These are phyloP conservation scores for Drosophila guanche DNA, from an alignment of 1,140 invertebrate genomes.

Conservation along the genomic window DNA sequence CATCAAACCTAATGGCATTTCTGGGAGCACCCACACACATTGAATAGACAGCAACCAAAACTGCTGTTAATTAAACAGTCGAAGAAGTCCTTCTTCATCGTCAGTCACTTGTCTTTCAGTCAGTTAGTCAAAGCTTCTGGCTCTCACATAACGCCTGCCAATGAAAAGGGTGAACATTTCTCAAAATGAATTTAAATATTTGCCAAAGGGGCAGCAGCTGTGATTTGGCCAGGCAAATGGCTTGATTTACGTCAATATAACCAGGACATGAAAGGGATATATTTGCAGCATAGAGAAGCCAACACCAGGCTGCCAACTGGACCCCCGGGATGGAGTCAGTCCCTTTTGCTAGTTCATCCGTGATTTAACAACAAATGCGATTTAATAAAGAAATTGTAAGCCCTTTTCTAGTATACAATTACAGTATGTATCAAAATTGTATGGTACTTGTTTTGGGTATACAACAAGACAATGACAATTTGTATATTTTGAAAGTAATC, in stretches of 20 bases:
- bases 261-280: constrained; percentile 53
- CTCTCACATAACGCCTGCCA: constrained; percentile 30
- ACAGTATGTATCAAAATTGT: constrained; percentile 17
- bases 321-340: constrained; percentile 22
- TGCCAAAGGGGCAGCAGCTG: constrained; percentile 46
- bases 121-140: constrained; percentile 8
- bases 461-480: neutral
- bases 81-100: constrained; percentile 7
- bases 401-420: constrained; percentile 33
- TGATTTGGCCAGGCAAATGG: constrained; percentile 58
- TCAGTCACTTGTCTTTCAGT: constrained; percentile 13
- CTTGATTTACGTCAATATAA: constrained; percentile 71
- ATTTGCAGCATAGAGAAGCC: constrained; percentile 5
- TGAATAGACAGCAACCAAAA: constrained; percentile 21
- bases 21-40: constrained; percentile 29
- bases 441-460: too few species aligned
- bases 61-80: constrained; percentile 71
- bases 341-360: constrained; percentile 45
- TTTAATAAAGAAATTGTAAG: constrained; percentile 74
- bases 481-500: neutral
- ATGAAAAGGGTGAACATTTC: constrained; percentile 50
- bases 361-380: constrained; percentile 76
- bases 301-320: constrained; percentile 24
- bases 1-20: constrained; percentile 55
- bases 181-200: constrained; percentile 74